Base-by-base conservation (phyloP, 1,140 invertebrate genomes). In the Camponotus vicinus region DNA sequence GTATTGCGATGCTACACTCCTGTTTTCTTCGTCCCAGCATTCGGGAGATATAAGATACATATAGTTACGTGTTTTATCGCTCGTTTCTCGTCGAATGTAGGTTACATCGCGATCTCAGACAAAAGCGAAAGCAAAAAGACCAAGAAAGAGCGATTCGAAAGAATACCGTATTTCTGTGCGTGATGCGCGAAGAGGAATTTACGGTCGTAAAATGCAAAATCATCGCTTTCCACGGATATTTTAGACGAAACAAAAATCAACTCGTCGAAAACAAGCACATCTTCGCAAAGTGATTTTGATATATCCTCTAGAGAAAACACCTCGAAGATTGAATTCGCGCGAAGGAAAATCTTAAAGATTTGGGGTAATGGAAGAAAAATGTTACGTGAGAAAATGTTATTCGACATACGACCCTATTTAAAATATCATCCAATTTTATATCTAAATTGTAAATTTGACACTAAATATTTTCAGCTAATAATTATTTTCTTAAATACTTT, bases 181-280 rank as follows among this genome's bases (percentile, higher is more conserved):
- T 64, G 77, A 27, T 52, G 21, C 63, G 18, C 4, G 15, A 73
- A 61, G 27, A 73, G 78, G 61, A 57, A 80, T 80, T 69, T 80
- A 80, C 79, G 79, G 3, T 83, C 66, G 78, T 61, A 59, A 82
- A 82, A 82, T 73, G 55, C 40, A 40, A 83, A 73, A 63, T 83
- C 79, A 63, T 83, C 79, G 55, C 45, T 75, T 83, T 45, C 27
- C 55, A 11, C 40, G 57, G 11, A 27, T 27, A n/a, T 42, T 49
- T n/a, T 49, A 55, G 57, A 52, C 69, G 37, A 83, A 75, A 73
- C 59, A 73, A 37, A 82, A 73, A 83, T 75, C 79, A 75, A 61
- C 37, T 75, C 45, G 79, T 75, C 79, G 40, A 75, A 59, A 83
- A 83, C 79, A 83, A 83, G 40, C 73, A 34, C 32, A 83, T 61